Conservation (phyloP, 2,888 invertebrate genomes). For the Yponomeuta evonymella region DNA sequence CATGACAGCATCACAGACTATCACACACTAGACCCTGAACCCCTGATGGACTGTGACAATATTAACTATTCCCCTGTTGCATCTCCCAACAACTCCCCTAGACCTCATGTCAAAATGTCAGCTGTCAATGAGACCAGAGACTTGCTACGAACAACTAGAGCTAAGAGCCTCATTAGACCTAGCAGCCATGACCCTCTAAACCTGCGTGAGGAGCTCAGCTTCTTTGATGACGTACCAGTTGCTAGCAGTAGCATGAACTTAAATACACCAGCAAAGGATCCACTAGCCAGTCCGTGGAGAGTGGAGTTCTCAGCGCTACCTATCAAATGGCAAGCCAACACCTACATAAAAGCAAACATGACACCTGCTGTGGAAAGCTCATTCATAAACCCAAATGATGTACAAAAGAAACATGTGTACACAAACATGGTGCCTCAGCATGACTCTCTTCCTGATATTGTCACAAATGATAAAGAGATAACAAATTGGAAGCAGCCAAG, state of each 20-base stretch:
- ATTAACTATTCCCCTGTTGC: conserved; percentile 18
- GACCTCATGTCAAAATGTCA: conserved; percentile 11
- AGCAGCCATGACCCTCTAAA: conserved; percentile 46
- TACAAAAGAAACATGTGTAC: conserved; percentile 63
- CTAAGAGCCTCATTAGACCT: conserved; percentile 20
- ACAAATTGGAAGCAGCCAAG: conserved; percentile 51
- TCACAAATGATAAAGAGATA: conserved; percentile 29
- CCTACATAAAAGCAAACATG: conserved; percentile 67
- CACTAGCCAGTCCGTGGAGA: conserved; percentile 66
- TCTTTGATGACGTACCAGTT: conserved; percentile 63
- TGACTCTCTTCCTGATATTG: conserved; percentile 39
- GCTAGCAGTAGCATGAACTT: conserved; percentile 67
- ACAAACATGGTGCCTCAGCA: conserved; percentile 49
- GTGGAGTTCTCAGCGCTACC: conserved; percentile 59
- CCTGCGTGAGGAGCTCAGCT: conserved; percentile 50
- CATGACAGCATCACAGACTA: background rate
- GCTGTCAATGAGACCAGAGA: conserved; percentile 16
- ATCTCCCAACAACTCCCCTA: conserved; percentile 2
- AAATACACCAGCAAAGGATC: conserved; percentile 50
- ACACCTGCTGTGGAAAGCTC: conserved; percentile 68
- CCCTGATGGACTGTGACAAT: conserved; percentile 7
- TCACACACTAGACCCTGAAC: background rate
- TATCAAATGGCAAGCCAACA: conserved; percentile 63
- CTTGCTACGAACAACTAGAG: conserved; percentile 8
- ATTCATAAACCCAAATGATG: conserved; percentile 47